Evolutionary conservation across 1,140 invertebrate genomes (phyloP), one percentile per base, ranked within the genome.

Genomic region (Leptinotarsa lineolata): DNA sequence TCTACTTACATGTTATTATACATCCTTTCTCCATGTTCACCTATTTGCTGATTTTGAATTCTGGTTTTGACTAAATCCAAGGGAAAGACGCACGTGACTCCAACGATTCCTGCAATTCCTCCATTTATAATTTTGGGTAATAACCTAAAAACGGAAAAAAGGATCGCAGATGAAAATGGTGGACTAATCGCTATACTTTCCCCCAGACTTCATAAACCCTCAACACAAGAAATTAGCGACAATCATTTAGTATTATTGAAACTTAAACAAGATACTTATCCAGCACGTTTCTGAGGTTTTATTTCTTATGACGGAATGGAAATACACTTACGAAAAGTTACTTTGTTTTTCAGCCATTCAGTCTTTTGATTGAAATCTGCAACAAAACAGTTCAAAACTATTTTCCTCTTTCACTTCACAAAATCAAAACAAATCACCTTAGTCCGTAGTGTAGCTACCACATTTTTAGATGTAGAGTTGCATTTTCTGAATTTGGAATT

Each of bases 1-100:
- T 98, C 74, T 84, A 72, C 94, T 94, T 89, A 98, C 97, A 99
- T 97, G 76, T 91, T 97, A 72, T 88, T 92, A 84, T 99, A 99
- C 89, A 98, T 93, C 80, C 88, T 90, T 84, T 97, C 92, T 54
- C 96, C 97, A 87, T 93, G 92, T 71, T 95, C 93, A 5, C 95
- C 94, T 63, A 96, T 85, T 81, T 95, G 91, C 87, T 97, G 94
- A 87, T 98, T 99, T 87, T 99, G 97, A 74, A 99, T 87, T 72
- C 97, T 87, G 2, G 97, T 99, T 88, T 99, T 99, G 24, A 99
- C 97, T 77, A 99, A 88, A 89, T 99, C 98, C 81, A 99, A 87
- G 2, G 98, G 98, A 84, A 99, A 99, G 12, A 99, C 97, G 85
- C 97, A 97, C 4, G 97, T 97, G 4, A 99, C 98, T 30, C 98